phyloP scores from a whole-genome alignment of 2,888 invertebrate species.

The Endomychus coccineus region DNA sequence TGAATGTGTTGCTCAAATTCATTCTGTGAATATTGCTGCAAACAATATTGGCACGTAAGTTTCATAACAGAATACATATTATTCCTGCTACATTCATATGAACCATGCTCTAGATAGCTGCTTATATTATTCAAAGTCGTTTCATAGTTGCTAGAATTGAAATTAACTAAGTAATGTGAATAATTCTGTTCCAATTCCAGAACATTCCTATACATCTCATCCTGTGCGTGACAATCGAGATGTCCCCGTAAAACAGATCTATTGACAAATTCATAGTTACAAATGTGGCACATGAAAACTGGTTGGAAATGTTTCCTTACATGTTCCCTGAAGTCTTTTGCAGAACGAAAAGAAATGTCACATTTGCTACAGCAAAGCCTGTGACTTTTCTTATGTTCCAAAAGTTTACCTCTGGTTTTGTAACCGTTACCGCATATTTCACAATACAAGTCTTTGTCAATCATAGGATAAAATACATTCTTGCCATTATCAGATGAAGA shows the following conservation, averaged over 20 bases:
- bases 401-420: slow-evolving; percentile 23
- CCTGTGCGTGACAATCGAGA: slow-evolving; percentile 29
- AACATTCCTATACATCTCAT: slow-evolving; percentile 27
- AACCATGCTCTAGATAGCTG: slow-evolving; percentile 6
- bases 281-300: slow-evolving; percentile 31
- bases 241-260: slow-evolving; percentile 26
- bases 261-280: slow-evolving; percentile 27
- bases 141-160: slow-evolving; percentile 10
- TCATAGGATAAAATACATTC: slow-evolving; percentile 16
- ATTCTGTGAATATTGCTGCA: background rate
- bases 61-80: no score
- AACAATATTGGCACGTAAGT: background rate
- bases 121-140: slow-evolving; percentile 10
- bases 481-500: slow-evolving; percentile 28
- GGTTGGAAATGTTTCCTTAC: slow-evolving; percentile 27
- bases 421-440: slow-evolving; percentile 30
- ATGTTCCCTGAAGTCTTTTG: slow-evolving; percentile 26
- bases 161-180: slow-evolving; percentile 19
- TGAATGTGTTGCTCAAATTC: background rate
- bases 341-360: slow-evolving; percentile 24
- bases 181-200: slow-evolving; percentile 32
- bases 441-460: slow-evolving; percentile 27
- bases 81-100: no score
- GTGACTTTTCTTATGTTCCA: slow-evolving; percentile 29
- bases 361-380: slow-evolving; percentile 28